These are phyloP conservation scores for Perca schrenkii DNA, from an alignment of 2,113 vertebrate species.

Conservation along the genomic window DNA sequence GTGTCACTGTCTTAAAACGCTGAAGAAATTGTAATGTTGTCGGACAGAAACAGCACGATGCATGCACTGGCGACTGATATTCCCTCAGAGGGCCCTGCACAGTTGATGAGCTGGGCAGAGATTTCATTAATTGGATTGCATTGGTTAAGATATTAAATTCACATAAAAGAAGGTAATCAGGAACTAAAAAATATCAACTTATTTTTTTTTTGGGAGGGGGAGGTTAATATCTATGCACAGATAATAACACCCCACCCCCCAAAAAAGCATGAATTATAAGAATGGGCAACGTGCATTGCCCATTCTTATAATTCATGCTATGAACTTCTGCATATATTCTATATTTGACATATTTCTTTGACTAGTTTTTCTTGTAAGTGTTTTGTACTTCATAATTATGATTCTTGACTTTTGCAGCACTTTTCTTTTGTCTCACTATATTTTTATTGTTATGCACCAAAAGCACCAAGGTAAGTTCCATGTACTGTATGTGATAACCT, in stretches of 20 bases:
- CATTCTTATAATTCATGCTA: not conserved
- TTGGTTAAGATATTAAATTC: slow-evolving; percentile 46
- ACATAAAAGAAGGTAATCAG: slow-evolving; percentile 23
- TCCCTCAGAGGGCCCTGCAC: slow-evolving; percentile 44
- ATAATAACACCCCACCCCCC: too few relatives aligned
- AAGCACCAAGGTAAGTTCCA: too few relatives aligned
- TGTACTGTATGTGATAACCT: not conserved
- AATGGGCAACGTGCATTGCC: not conserved
- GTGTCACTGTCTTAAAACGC: slow-evolving; percentile 42
- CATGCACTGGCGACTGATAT: slow-evolving; percentile 38
- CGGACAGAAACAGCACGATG: slow-evolving; percentile 41
- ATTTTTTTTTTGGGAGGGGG: slow-evolving; percentile 4
- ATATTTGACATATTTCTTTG: not conserved
- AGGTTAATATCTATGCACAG: too few relatives aligned
- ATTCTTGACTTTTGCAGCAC: not conserved
- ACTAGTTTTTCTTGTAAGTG: not conserved
- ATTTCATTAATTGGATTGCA: slow-evolving; percentile 74
- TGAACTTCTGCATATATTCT: not conserved
- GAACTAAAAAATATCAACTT: not conserved
- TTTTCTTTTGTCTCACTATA: not conserved
- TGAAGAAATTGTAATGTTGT: slow-evolving; percentile 33
- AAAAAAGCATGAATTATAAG: too few relatives aligned
- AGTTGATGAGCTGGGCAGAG: slow-evolving; percentile 70
- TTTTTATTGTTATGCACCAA: not conserved
- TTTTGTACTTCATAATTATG: not conserved